Evolutionary conservation across 2,888 invertebrate genomes (phyloP).

Genomic region (Ochropacha duplaris): DNA sequence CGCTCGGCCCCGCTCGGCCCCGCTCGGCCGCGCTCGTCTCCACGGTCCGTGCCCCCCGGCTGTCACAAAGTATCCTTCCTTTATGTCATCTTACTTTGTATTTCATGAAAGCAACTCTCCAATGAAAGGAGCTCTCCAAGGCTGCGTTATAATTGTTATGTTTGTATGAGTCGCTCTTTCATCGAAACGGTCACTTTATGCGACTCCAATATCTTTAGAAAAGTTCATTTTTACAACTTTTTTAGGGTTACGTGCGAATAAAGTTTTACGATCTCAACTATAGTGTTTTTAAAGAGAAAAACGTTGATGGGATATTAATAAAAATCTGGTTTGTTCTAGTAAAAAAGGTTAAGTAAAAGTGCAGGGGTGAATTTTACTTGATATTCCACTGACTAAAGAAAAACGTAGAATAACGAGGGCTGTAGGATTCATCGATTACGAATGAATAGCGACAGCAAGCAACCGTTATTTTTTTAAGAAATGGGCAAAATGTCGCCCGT

Average conservation of each 20-base stretch:
- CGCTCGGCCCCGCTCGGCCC: neutral
- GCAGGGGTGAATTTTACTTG: too few species aligned
- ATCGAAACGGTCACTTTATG: neutral
- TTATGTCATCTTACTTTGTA: neutral
- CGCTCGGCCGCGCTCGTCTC: neutral
- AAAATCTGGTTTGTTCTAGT: too few species aligned
- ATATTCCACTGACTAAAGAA: too few species aligned
- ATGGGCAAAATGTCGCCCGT: too few species aligned
- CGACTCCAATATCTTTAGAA: neutral
- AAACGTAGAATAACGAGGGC: too few species aligned
- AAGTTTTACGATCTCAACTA: too few species aligned
- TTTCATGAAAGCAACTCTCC: neutral
- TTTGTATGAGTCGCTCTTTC: neutral
- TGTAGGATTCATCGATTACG: too few species aligned
- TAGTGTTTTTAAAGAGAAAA: too few species aligned
- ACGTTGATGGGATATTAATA: too few species aligned
- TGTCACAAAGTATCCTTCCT: neutral
- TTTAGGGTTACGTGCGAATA: neutral
- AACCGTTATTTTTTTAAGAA: too few species aligned
- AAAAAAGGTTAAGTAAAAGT: too few species aligned
- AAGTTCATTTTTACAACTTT: neutral
- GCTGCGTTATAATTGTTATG: neutral
- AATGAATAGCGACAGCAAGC: too few species aligned
- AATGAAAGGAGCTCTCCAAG: neutral
- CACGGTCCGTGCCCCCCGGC: neutral